Percentiles rank a stretch among this genome's conserved stretches.
These are phyloP conservation scores for Muricea muricata DNA, from an alignment of 92 coral and sea anemone species.

Conservation along the genomic window DNA sequence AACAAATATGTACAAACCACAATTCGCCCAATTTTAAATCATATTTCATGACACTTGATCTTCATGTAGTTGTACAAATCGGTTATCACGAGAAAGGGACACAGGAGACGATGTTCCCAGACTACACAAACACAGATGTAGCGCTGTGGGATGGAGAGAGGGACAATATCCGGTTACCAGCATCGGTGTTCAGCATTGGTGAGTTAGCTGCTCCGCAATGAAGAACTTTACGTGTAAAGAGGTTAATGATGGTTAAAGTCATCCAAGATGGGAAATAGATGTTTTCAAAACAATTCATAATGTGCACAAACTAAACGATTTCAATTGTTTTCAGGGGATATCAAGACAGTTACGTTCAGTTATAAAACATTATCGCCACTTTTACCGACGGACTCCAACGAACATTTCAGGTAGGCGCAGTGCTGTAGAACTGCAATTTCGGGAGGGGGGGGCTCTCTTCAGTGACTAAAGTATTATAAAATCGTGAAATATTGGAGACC, in stretches of 20 bases:
- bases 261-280: background rate
- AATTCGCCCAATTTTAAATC: no score
- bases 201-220: background rate
- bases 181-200: constrained; percentile 86
- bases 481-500: no score
- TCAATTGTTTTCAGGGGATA: constrained; percentile 64
- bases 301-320: background rate
- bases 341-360: constrained; percentile 84
- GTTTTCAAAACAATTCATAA: background rate
- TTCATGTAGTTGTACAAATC: constrained; percentile 42
- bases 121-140: constrained; percentile 77
- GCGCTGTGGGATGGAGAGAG: constrained; percentile 92
- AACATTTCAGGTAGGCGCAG: constrained; percentile 36
- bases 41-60: background rate
- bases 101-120: constrained; percentile 83
- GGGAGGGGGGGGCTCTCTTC: no score
- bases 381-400: constrained; percentile 76
- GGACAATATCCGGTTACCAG: constrained; percentile 83
- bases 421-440: no score
- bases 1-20: no score
- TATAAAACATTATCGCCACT: constrained; percentile 87
- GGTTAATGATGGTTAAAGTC: no score
- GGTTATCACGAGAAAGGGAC: constrained; percentile 86
- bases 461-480: no score
- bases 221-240: no score